These are phyloP conservation scores for Cylloceria caligata DNA, from an alignment of 2,888 invertebrate genomes.

Conservation along the genomic window DNA sequence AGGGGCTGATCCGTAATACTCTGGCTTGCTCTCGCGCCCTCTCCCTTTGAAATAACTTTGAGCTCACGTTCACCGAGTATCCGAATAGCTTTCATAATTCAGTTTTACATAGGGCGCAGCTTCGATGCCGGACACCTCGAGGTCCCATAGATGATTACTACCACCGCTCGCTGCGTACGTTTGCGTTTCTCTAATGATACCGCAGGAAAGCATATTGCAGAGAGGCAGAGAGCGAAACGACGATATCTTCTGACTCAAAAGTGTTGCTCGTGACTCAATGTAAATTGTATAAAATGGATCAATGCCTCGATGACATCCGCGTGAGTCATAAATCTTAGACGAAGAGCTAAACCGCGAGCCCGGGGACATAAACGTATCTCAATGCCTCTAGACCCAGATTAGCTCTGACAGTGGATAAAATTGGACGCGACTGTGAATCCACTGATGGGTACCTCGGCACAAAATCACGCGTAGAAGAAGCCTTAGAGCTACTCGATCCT, in stretches of 20 bases:
- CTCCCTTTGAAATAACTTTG: constrained; percentile 26
- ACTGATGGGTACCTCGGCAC: constrained; percentile 12
- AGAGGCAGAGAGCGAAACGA: neutral
- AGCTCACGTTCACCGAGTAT: neutral
- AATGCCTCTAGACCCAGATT: constrained; percentile 37
- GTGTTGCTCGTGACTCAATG: constrained; percentile 23
- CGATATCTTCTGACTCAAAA: constrained; percentile 43
- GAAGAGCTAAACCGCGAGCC: constrained; percentile 30
- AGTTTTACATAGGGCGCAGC: neutral
- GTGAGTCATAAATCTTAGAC: constrained; percentile 37
- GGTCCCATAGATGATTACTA: neutral
- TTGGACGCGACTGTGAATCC: constrained; percentile 60
- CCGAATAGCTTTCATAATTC: constrained; percentile 17
- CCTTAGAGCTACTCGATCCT: constrained; percentile 39
- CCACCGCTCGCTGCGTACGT: neutral
- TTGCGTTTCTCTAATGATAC: neutral
- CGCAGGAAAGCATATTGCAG: neutral
- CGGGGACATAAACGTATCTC: constrained; percentile 39
- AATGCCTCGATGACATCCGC: constrained; percentile 29
- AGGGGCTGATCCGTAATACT: constrained; percentile 46
- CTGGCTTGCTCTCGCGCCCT: neutral
- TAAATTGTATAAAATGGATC: constrained; percentile 53
- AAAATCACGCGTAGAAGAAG: constrained; percentile 31
- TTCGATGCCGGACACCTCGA: constrained; percentile 8
- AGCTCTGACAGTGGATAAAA: constrained; percentile 61